A percentile compares a stretch with the other conserved stretches of the same genome.
Conservation (phyloP, 2,888 invertebrate species). For the Druceiella hillmani region DNA sequence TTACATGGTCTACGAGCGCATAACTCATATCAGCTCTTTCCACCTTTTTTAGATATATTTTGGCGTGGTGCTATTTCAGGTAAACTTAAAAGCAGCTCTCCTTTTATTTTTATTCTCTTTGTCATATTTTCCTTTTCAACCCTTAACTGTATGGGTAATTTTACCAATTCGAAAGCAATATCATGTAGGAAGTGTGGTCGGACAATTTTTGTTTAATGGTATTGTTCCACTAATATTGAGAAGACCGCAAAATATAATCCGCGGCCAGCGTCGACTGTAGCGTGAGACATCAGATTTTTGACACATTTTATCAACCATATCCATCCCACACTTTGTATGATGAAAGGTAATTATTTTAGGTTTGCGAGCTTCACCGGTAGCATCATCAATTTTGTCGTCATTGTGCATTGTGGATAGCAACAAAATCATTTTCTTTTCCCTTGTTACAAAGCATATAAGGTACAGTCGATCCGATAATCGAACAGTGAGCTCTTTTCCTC, state of each 20-base stretch:
- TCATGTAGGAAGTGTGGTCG: constrained; percentile 1
- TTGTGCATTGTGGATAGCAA: constrained; percentile 1
- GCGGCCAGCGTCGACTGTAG: not conserved
- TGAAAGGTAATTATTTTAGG: too few species aligned
- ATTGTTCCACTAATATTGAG: not conserved
- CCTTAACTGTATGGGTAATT: too few species aligned
- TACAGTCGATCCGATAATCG: not conserved
- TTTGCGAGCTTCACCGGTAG: not conserved
- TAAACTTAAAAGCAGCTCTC: too few species aligned
- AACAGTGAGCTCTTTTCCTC: not conserved
- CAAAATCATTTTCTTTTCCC: not conserved
- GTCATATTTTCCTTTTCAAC: too few species aligned
- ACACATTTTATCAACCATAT: constrained; percentile 1
- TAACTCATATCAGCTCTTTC: too few species aligned
- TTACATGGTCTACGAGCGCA: too few species aligned
- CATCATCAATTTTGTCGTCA: not conserved
- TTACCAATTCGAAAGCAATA: not conserved
- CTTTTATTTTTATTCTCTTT: too few species aligned
- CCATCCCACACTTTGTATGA: not conserved
- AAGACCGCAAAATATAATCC: not conserved
- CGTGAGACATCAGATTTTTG: not conserved
- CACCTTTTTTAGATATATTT: too few species aligned
- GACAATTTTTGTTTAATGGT: not conserved
- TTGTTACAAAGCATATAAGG: not conserved
- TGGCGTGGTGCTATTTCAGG: too few species aligned